Evolutionary conservation across 2,888 invertebrate genomes (phyloP), one percentile per base, ranked within the genome.

Genomic region (Eristalis tenax): DNA sequence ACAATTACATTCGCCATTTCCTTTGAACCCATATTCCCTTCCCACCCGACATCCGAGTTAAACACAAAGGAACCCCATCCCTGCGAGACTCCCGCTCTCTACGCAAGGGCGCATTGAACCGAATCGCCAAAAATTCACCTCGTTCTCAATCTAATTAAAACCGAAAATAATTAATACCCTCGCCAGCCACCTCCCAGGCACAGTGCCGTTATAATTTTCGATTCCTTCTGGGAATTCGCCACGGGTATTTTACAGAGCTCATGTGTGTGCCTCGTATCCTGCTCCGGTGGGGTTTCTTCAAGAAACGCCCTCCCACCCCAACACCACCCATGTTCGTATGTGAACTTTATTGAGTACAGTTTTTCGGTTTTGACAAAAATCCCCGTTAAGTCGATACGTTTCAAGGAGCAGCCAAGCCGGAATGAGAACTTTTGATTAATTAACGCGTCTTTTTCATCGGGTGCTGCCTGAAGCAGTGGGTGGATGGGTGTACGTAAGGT

Each of bases 391-490:
- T 83, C 83, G 76, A 83, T 76, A 71, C 71, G 43, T 80, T 32
- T 76, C 66, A 83, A 64, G 68, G 73, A 83, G 38, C 59, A 59
- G 8, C 18, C 59, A 23, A 3, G 71, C 65, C 65, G 59, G 70
- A 83, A 83, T 71, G 70, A 83, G 75, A n/a, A 68, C 87, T 50
- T 87, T 87, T 87, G 87, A 87, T 87, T 87, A 87, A 87, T 87
- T 87, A 68, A 83, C 61, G 71, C 79, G 69, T 75, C 83, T 82
- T 85, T 77, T 82, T 77, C 50, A 43, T 35, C 18, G 35, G 22
- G 18, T 26, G 22, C 26, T 38, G 22, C 26, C 26, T 57, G 64
- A 2, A 8, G 18, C 18, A n/a, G 43, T n/a, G n/a, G 5, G 50
- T 2, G 57, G 38, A 18, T 1, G n/a, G 22, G 32, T 43, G 63